Conservation (phyloP, 2,888 invertebrate genomes). For the Sclerodermus sp. region DNA sequence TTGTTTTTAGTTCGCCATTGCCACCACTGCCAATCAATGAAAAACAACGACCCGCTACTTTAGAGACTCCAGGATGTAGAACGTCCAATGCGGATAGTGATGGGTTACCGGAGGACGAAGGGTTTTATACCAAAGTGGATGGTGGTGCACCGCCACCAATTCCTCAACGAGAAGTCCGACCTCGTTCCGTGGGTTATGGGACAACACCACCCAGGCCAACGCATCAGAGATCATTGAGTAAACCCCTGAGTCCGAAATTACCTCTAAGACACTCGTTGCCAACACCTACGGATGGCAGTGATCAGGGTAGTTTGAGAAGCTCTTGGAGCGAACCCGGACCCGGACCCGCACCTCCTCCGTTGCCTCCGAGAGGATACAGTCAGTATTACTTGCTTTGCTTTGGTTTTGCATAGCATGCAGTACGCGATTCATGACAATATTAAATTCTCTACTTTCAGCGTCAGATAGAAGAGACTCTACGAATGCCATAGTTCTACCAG, state of each 20-base stretch:
- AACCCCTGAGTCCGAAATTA: constrained; percentile 62
- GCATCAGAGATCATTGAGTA: constrained; percentile 58
- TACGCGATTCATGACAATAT: background rate
- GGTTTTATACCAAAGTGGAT: constrained; percentile 51
- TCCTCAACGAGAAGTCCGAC: constrained; percentile 63
- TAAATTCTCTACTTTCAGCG: constrained; percentile 44
- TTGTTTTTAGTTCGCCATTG: constrained; percentile 72
- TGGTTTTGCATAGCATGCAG: too few relatives aligned
- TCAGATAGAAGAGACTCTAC: constrained; percentile 62
- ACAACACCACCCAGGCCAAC: constrained; percentile 56
- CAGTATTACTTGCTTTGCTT: constrained; percentile 29
- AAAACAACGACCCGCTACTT: constrained; percentile 47
- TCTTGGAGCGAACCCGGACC: constrained; percentile 63
- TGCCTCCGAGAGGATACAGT: constrained; percentile 81
- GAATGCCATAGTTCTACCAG: constrained; percentile 57
- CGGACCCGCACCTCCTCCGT: constrained; percentile 69
- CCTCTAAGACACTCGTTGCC: constrained; percentile 60
- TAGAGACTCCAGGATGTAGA: constrained; percentile 45
- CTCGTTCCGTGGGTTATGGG: constrained; percentile 64
- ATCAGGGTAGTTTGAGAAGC: constrained; percentile 60
- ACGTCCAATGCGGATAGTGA: constrained; percentile 48
- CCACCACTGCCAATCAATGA: constrained; percentile 72
- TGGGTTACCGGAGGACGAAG: constrained; percentile 49
- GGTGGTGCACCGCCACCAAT: constrained; percentile 61
- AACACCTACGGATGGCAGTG: constrained; percentile 58